A percentile compares a stretch with the other conserved stretches of the same genome.
Conservation (phyloP, 2,888 invertebrate species). For the Nebria brevicollis region DNA sequence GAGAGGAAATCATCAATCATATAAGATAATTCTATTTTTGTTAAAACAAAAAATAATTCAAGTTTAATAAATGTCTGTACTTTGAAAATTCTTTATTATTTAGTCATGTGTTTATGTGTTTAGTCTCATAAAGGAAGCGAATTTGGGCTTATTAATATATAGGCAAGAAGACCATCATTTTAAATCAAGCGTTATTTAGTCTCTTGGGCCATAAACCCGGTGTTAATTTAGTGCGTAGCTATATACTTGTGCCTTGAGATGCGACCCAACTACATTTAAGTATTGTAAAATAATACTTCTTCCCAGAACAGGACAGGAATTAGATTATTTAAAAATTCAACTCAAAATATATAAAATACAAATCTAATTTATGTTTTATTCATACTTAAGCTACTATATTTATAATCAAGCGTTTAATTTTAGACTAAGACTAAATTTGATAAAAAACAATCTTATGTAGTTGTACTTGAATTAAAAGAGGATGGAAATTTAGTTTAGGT, state of each 20-base stretch:
- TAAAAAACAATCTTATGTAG: too few species aligned
- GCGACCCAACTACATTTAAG: background rate
- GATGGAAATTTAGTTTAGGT: too few species aligned
- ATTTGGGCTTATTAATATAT: background rate
- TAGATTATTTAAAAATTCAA: background rate
- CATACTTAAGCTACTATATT: too few species aligned
- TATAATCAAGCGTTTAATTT: too few species aligned
- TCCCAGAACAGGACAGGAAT: background rate
- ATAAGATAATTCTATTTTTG: too few species aligned
- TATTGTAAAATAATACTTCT: background rate
- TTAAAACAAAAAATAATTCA: too few species aligned
- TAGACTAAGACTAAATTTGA: too few species aligned
- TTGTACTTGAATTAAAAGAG: too few species aligned
- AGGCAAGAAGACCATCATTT: background rate
- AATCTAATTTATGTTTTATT: too few species aligned
- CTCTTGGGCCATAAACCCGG: background rate
- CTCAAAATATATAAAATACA: too few species aligned
- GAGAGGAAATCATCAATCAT: background rate
- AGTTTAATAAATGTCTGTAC: too few species aligned
- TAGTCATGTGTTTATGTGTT: background rate
- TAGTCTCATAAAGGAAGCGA: too few species aligned
- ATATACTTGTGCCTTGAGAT: background rate
- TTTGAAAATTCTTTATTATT: background rate
- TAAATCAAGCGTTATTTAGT: background rate
- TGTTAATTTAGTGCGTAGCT: background rate